A percentile compares a stretch with the other conserved stretches of the same genome.
phyloP scores from a whole-genome alignment of 2,888 invertebrate genomes.

The Rhagophthalmus giganteus region DNA sequence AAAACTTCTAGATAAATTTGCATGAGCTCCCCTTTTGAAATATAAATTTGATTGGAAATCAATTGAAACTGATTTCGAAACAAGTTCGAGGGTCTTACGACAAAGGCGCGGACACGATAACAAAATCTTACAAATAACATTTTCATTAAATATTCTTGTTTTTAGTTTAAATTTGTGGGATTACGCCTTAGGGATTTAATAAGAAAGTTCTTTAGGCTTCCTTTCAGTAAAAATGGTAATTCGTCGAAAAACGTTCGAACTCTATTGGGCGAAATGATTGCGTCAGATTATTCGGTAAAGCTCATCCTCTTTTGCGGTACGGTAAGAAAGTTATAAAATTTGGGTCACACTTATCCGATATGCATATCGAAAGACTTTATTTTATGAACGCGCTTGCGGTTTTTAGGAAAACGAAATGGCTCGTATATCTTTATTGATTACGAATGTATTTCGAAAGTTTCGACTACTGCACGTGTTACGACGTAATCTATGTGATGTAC shows the following conservation, averaged over 20 bases:
- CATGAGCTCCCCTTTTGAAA: constrained; percentile 17
- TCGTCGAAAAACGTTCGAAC: background rate
- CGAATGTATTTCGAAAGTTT: constrained; percentile 18
- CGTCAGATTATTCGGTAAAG: background rate
- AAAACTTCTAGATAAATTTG: constrained; percentile 25
- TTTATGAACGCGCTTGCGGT: constrained; percentile 2
- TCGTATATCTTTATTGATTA: constrained; percentile 21
- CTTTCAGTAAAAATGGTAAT: background rate
- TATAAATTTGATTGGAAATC: constrained; percentile 22
- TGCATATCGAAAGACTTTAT: constrained; percentile 12
- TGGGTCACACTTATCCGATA: constrained; percentile 9
- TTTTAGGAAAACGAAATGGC: constrained; percentile 9
- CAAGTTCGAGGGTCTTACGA: constrained; percentile 4
- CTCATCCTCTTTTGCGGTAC: background rate
- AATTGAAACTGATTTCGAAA: constrained; percentile 16
- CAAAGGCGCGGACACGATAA: background rate
- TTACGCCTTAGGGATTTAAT: background rate
- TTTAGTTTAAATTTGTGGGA: background rate
- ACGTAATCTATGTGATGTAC: constrained; percentile 18
- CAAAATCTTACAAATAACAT: background rate
- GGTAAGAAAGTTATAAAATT: background rate
- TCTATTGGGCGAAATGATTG: background rate
- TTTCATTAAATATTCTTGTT: constrained; percentile 4
- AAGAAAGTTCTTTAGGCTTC: background rate
- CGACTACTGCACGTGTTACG: constrained; percentile 18